Percentiles rank a stretch among this genome's conserved stretches.
Conservation (phyloP, 1,140 invertebrate genomes). For the Globodera ellingtonae region DNA sequence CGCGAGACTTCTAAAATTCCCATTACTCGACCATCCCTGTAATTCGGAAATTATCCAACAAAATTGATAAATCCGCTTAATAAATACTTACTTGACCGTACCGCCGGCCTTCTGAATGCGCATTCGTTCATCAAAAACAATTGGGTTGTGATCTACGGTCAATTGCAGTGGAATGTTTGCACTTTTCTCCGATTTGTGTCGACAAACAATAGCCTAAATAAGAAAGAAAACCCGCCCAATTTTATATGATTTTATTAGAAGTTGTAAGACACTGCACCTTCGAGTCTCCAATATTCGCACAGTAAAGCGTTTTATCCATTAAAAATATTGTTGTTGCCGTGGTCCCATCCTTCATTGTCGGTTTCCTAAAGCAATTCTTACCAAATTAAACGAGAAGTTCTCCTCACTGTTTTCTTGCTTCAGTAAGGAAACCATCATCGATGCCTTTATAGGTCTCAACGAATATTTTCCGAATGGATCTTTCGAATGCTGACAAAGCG, state of each 20-base stretch:
- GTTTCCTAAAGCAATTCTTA: slow-evolving; percentile 40
- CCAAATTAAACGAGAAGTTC: not conserved
- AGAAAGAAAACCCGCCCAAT: slow-evolving; percentile 5
- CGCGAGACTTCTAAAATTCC: slow-evolving; percentile 69
- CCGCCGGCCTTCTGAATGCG: slow-evolving; percentile 70
- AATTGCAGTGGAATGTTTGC: slow-evolving; percentile 65
- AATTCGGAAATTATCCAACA: slow-evolving; percentile 31
- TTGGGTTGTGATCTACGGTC: slow-evolving; percentile 68
- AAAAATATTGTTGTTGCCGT: slow-evolving; percentile 67
- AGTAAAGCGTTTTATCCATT: slow-evolving; percentile 68
- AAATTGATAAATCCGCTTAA: not conserved
- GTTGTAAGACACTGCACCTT: slow-evolving; percentile 62
- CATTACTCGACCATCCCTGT: slow-evolving; percentile 69
- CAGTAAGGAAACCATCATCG: slow-evolving; percentile 69
- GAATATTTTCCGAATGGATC: slow-evolving; percentile 68
- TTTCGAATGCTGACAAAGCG: slow-evolving; percentile 63
- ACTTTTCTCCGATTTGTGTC: slow-evolving; percentile 64
- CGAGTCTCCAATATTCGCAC: slow-evolving; percentile 69
- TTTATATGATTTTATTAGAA: slow-evolving; percentile 20
- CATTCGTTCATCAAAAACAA: slow-evolving; percentile 68
- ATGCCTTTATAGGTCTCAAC: slow-evolving; percentile 68
- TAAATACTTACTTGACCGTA: slow-evolving; percentile 66
- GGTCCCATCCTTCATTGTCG: slow-evolving; percentile 69
- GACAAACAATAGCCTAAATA: slow-evolving; percentile 67
- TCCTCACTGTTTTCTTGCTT: slow-evolving; percentile 66